Evolutionary conservation across 2,888 invertebrate species (phyloP).

Genomic region (Petrophora chlorosata): DNA sequence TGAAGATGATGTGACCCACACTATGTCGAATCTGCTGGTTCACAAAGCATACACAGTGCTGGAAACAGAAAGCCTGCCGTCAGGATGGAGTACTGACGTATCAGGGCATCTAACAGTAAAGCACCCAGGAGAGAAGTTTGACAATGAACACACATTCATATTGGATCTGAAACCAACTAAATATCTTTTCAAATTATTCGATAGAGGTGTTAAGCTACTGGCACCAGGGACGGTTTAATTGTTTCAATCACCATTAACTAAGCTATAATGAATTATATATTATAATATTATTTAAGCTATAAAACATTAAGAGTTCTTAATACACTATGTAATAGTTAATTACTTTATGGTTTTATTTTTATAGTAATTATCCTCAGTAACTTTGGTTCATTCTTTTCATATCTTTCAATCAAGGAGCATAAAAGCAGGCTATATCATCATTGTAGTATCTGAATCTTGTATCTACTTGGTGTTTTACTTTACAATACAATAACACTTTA

Average conservation of each 20-base stretch:
- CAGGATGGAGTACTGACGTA: slow-evolving; percentile 89
- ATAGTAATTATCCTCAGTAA: no score
- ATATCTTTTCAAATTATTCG: slow-evolving; percentile 88
- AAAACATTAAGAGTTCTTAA: no score
- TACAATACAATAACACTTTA: no score
- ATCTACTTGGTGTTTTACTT: no score
- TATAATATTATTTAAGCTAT: no score
- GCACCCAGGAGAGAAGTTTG: slow-evolving; percentile 65
- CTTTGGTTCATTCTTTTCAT: no score
- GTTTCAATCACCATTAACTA: background rate
- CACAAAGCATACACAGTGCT: slow-evolving; percentile 86
- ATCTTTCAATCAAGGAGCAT: no score
- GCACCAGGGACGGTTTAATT: slow-evolving; percentile 85
- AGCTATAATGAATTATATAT: no score
- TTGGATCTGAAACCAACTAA: slow-evolving; percentile 57
- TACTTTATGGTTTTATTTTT: no score
- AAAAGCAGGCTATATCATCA: no score
- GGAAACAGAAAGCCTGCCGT: slow-evolving; percentile 86
- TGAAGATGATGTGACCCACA: slow-evolving; percentile 81
- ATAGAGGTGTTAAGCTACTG: slow-evolving; percentile 89
- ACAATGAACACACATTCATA: slow-evolving; percentile 52
- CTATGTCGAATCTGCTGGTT: slow-evolving; percentile 84
- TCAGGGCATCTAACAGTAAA: slow-evolving; percentile 87
- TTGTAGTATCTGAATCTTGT: no score
- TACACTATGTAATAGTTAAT: no score